A percentile compares a stretch with the other conserved stretches of the same genome.
Evolutionary conservation across 2,797 vertebrate species (phyloP).

Genomic region (Acestrorhynchus altus): DNA sequence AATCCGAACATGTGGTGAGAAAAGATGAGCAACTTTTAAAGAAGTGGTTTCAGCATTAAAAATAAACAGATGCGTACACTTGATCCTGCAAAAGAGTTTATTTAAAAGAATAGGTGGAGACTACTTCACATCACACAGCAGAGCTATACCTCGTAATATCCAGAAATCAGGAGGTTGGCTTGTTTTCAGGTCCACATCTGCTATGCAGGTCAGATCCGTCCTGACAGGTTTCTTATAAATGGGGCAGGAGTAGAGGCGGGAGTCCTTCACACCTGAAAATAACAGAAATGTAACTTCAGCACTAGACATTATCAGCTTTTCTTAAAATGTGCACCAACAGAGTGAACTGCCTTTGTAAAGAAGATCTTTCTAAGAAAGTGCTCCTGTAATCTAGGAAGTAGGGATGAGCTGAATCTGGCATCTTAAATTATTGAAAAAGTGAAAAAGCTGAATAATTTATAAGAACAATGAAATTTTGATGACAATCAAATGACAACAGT

Average conservation of each 20-base stretch:
- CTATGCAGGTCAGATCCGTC: constrained; percentile 89
- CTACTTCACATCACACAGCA: constrained; percentile 94
- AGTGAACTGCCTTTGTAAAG: neutral
- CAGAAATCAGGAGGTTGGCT: constrained; percentile 86
- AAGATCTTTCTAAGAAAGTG: neutral
- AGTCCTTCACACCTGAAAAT: constrained; percentile 79
- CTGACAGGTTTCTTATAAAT: constrained; percentile 92
- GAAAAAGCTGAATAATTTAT: too few relatives aligned
- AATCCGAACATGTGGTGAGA: constrained; percentile 16
- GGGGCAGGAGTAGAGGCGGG: constrained; percentile 87
- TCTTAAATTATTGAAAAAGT: too few relatives aligned
- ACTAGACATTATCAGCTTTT: neutral
- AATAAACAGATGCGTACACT: neutral
- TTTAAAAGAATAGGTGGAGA: neutral
- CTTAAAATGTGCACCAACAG: too few relatives aligned
- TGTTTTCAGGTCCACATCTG: constrained; percentile 86
- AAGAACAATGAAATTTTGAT: too few relatives aligned
- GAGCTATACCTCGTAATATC: constrained; percentile 91
- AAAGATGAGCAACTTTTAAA: neutral
- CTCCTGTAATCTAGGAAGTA: neutral
- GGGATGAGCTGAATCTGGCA: too few relatives aligned
- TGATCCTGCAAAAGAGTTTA: neutral
- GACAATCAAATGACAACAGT: too few relatives aligned
- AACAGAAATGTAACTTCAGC: neutral
- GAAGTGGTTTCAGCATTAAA: neutral